These are phyloP conservation scores for Metallyticus violacea DNA, from an alignment of 2,888 invertebrate genomes.

Conservation along the genomic window DNA sequence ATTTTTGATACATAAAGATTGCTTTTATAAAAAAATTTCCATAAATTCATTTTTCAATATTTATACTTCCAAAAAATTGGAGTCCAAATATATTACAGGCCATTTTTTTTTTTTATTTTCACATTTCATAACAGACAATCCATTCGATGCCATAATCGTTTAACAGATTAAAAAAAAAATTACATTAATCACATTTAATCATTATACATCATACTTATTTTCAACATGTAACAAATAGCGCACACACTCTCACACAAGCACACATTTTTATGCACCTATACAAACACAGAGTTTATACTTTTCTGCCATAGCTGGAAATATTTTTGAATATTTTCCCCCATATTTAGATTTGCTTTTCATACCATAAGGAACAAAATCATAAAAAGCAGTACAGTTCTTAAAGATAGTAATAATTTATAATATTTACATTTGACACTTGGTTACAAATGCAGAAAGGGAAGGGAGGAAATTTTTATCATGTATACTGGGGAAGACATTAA, in stretches of 20 bases:
- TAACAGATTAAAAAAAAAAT: background rate
- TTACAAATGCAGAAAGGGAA: background rate
- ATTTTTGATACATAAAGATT: constrained; percentile 11
- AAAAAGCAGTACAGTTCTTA: background rate
- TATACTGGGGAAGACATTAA: background rate
- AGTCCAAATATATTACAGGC: constrained; percentile 9
- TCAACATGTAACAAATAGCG: background rate
- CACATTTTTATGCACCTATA: background rate
- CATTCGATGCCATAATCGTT: background rate
- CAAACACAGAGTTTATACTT: background rate
- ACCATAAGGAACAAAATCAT: background rate
- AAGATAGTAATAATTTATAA: background rate
- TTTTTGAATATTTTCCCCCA: background rate
- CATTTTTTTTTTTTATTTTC: background rate
- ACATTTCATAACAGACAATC: constrained; percentile 3
- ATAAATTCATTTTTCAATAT: constrained; percentile 5
- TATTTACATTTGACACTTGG: background rate
- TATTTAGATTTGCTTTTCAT: background rate
- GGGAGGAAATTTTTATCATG: background rate
- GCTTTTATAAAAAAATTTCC: constrained; percentile 7
- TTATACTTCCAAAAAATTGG: constrained; percentile 6
- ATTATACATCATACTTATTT: background rate
- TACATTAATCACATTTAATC: constrained; percentile 5
- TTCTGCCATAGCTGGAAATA: background rate
- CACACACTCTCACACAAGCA: background rate